A percentile compares a stretch with the other conserved stretches of the same genome.
Evolutionary conservation across 1,140 invertebrate species (phyloP).

Genomic region (Orchestia grillus): DNA sequence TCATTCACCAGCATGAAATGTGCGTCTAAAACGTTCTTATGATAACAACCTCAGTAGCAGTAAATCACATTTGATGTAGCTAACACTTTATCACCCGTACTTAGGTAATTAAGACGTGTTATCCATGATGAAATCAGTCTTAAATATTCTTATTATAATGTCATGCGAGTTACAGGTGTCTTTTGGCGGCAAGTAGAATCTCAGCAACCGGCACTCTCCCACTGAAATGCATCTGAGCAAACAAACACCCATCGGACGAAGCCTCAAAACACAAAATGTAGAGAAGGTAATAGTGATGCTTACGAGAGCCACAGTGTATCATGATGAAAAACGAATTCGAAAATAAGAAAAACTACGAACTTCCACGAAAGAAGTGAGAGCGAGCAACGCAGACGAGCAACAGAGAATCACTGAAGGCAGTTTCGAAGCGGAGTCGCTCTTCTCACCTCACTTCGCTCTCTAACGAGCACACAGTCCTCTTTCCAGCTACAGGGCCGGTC

Average conservation of each 20-base stretch:
- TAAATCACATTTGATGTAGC: too few species aligned
- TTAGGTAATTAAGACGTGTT: too few species aligned
- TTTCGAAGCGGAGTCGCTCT: background rate
- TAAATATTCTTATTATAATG: too few species aligned
- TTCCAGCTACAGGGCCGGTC: background rate
- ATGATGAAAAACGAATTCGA: background rate
- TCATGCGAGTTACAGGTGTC: background rate
- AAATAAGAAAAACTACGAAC: background rate
- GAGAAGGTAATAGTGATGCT: background rate
- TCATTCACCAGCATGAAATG: too few species aligned
- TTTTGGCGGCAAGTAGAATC: conserved; percentile 16
- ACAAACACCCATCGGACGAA: background rate
- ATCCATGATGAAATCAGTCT: too few species aligned
- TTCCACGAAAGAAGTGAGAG: background rate
- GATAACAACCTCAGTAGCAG: too few species aligned
- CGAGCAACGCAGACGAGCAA: background rate
- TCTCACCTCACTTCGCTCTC: background rate
- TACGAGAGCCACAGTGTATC: background rate
- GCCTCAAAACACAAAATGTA: background rate
- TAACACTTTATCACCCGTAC: too few species aligned
- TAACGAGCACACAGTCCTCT: background rate
- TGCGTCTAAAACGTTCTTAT: too few species aligned
- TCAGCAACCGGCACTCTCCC: background rate
- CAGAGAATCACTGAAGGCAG: background rate
- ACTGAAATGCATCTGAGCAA: background rate